These are phyloP conservation scores for Drosophila parthenogenetica DNA, from an alignment of 2,888 invertebrate genomes.

Conservation along the genomic window DNA sequence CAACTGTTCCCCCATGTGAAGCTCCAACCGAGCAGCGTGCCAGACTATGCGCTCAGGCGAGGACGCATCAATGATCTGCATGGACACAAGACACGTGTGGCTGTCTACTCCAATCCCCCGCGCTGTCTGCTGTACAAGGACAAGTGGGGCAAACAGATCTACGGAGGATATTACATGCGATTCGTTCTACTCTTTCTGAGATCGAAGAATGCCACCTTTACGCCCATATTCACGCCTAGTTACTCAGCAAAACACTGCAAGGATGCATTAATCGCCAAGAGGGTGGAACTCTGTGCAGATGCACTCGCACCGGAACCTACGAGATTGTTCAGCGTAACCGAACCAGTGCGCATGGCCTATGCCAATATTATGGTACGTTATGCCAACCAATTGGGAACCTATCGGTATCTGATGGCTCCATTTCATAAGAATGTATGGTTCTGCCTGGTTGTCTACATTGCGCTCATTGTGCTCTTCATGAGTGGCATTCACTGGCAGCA, in stretches of 20 bases:
- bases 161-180: slow-evolving; percentile 62
- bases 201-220: slow-evolving; percentile 55
- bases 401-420: slow-evolving; percentile 57
- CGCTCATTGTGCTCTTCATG: slow-evolving; percentile 57
- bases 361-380: slow-evolving; percentile 62
- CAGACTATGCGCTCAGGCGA: slow-evolving; percentile 20
- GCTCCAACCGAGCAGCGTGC: slow-evolving; percentile 23
- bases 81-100: slow-evolving; percentile 54
- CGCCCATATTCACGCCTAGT: slow-evolving; percentile 40
- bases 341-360: slow-evolving; percentile 55
- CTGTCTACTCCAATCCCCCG: slow-evolving; percentile 59
- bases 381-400: slow-evolving; percentile 56
- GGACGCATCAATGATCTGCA: slow-evolving; percentile 24
- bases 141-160: slow-evolving; percentile 24
- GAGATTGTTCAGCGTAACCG: slow-evolving; percentile 32
- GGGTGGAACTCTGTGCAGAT: slow-evolving; percentile 60
- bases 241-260: slow-evolving; percentile 56
- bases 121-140: slow-evolving; percentile 52
- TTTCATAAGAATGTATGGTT: slow-evolving; percentile 58
- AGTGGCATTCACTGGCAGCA: slow-evolving; percentile 63
- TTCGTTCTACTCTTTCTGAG: slow-evolving; percentile 49
- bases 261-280: slow-evolving; percentile 1
- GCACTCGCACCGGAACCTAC: slow-evolving; percentile 46
- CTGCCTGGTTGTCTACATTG: slow-evolving; percentile 52
- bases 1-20: slow-evolving; percentile 44